Conservation (phyloP, 1,140 invertebrate genomes). For the Orchestia grillus region DNA sequence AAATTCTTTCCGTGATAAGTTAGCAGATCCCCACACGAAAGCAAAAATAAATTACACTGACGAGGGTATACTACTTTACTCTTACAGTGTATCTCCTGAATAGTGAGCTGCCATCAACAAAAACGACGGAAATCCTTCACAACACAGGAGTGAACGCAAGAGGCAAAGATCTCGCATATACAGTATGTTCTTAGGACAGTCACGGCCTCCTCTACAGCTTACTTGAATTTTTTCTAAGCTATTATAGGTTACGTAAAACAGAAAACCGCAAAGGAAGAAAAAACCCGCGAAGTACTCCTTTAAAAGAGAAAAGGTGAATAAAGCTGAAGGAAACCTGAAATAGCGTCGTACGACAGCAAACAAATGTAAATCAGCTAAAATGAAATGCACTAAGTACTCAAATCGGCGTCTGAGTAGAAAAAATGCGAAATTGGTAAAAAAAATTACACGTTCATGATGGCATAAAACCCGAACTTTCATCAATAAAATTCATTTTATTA, state of each 20-base stretch:
- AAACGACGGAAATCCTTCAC: neutral
- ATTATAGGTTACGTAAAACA: neutral
- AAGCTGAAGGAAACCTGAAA: neutral
- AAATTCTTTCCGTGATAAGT: neutral
- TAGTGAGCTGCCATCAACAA: neutral
- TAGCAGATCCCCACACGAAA: neutral
- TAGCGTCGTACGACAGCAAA: neutral
- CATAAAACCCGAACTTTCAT: neutral
- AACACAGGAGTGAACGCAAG: neutral
- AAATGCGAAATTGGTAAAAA: neutral
- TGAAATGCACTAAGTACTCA: neutral
- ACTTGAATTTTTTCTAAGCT: neutral
- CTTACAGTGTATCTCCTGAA: neutral
- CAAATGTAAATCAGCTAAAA: neutral
- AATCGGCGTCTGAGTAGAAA: neutral
- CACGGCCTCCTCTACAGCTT: neutral
- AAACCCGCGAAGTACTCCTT: neutral
- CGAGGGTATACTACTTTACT: neutral
- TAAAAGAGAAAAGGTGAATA: neutral
- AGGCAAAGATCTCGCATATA: neutral
- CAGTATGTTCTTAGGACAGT: neutral
- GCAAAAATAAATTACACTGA: slow-evolving; percentile 10
- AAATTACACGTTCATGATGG: neutral
- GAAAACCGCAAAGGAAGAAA: neutral
- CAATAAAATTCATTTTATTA: neutral